Conservation (phyloP, 2,113 vertebrate genomes). For the Pterocles gutturalis region DNA sequence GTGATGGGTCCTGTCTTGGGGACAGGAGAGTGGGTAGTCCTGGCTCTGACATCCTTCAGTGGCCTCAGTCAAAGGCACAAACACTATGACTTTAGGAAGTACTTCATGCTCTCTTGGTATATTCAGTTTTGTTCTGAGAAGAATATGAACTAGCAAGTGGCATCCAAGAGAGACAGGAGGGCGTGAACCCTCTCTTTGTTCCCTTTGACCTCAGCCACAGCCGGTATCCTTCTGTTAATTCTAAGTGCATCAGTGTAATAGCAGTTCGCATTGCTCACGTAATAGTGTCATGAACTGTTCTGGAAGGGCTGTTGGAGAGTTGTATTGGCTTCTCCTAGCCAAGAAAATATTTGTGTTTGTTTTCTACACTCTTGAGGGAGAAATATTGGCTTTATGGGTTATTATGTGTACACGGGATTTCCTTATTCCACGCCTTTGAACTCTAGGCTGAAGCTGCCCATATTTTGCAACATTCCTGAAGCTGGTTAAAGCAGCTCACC, state of each 20-base stretch:
- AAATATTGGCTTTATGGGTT: neutral
- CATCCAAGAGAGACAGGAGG: neutral
- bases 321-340: neutral
- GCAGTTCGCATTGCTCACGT: neutral
- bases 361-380: neutral
- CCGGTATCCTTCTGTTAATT: neutral
- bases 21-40: fast-evolving
- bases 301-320: neutral
- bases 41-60: neutral
- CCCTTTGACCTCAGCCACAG: neutral
- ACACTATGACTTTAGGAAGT: fast-evolving
- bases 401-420: neutral
- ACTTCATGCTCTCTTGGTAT: neutral
- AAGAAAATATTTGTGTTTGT: neutral
- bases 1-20: neutral
- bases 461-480: neutral
- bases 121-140: neutral
- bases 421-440: neutral
- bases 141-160: neutral
- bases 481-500: neutral
- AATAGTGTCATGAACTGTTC: neutral
- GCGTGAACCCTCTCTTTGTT: neutral
- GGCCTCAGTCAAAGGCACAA: neutral
- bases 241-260: fast-evolving
- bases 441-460: neutral